phyloP scores from a whole-genome alignment of 92 coral and sea anemone genomes.

The Actinernus sp. region DNA sequence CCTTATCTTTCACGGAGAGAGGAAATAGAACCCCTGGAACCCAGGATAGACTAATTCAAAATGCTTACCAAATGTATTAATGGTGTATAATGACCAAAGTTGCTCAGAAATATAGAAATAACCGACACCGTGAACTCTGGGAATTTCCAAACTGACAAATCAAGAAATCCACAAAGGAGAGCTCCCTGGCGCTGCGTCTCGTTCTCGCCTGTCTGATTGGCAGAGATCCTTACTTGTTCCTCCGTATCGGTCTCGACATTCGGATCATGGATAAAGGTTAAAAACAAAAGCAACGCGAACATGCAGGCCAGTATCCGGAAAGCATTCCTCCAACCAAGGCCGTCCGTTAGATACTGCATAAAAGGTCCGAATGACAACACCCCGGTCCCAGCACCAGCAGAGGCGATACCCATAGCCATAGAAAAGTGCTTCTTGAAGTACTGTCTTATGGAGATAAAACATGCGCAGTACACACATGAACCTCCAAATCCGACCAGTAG shows the following conservation, averaged over 20 bases:
- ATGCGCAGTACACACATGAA: slow-evolving; percentile 24
- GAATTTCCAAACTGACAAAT: slow-evolving; percentile 38
- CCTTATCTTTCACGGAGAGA: too few relatives aligned
- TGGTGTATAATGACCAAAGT: slow-evolving; percentile 22
- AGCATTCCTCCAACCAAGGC: slow-evolving; percentile 31
- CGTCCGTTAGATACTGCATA: slow-evolving; percentile 7
- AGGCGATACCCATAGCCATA: slow-evolving; percentile 39
- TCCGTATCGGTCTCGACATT: slow-evolving; percentile 8
- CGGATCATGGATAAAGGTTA: slow-evolving; percentile 14
- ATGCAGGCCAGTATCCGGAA: slow-evolving; percentile 15
- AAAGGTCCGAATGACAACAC: slow-evolving; percentile 51
- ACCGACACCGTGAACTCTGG: slow-evolving; percentile 32
- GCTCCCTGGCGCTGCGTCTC: too few relatives aligned
- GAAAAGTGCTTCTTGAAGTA: slow-evolving; percentile 43
- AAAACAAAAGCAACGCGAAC: neutral
- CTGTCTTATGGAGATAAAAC: slow-evolving; percentile 27
- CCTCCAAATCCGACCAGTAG: slow-evolving; percentile 37
- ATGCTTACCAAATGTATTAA: slow-evolving; percentile 24
- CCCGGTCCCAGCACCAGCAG: slow-evolving; percentile 46
- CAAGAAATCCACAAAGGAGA: slow-evolving; percentile 6
- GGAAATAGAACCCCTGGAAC: too few relatives aligned
- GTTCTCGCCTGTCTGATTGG: neutral
- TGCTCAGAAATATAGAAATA: slow-evolving; percentile 5
- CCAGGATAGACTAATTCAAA: too few relatives aligned
- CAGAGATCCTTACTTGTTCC: neutral